Evolutionary conservation across 2,113 vertebrate species (phyloP), one percentile per base, ranked within the genome.

Genomic region (Chionodraco myersi): DNA sequence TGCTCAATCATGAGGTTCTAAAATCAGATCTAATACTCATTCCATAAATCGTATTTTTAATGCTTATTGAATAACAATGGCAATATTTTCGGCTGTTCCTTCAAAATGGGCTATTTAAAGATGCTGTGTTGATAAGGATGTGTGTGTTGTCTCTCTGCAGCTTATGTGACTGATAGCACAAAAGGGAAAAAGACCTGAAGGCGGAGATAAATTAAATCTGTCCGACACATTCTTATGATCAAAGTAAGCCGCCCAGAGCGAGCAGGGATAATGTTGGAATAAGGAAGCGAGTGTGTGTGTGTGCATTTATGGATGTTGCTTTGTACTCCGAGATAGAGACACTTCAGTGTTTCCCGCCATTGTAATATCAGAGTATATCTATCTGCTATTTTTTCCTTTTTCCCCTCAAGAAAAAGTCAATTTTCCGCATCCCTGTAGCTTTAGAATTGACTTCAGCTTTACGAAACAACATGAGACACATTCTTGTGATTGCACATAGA

Each of bases 151-250:
- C 76, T 87, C 80, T 72, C 52, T 36, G 73, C 72, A 54, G 78
- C 54, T 90, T 79, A 58, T 75, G 72, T 66, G 71, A 70, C 75
- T 72, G 72, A 88, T 80, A 73, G 30, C 80, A 80, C 84, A 91
- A 92, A 91, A 63, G 53, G 62, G 56, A 52, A 80, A 72, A 61
- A 56, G 15, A 65, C 67, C 86, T 83, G 85, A 49, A 85, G 81
- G 88, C 69, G 15, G 11, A 15, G 86, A 91, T 91, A 83, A 91
- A 92, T 89, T 87, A 90, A 70, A 89, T 88, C 65, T 53, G 79
- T 87, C 86, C 78, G 85, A 60, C 79, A 64, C 82, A 78, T 86
- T 86, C 91, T 92, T 92, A 93, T 94, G 89, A 77, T 86, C 88
- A 86, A 82, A 89, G 76, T 66, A 61, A 84, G 86, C 83, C 70